Evolutionary conservation across 2,888 invertebrate genomes (phyloP).

Genomic region (Himalopsyche kuldschensis): DNA sequence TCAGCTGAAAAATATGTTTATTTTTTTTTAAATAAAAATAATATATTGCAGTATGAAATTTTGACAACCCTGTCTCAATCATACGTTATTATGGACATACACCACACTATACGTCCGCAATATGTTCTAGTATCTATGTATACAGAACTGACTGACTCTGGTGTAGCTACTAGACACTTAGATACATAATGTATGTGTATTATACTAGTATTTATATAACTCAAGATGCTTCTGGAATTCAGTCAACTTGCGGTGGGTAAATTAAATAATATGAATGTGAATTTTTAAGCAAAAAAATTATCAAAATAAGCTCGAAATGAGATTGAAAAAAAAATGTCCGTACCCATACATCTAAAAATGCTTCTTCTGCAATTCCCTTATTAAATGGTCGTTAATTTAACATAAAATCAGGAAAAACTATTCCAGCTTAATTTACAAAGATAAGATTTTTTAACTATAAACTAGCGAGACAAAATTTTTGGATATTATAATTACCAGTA

Average conservation of each 20-base stretch:
- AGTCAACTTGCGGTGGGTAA: neutral
- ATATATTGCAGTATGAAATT: neutral
- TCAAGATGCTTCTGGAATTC: neutral
- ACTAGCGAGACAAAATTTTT: too few species aligned
- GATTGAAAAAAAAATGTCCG: neutral
- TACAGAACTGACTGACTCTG: neutral
- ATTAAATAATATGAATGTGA: neutral
- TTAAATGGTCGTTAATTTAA: too few species aligned
- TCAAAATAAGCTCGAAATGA: neutral
- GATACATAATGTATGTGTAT: neutral
- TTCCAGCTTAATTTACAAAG: too few species aligned
- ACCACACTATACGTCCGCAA: constrained; percentile 2
- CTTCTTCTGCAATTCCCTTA: too few species aligned
- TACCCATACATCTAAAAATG: too few species aligned
- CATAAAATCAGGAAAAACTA: too few species aligned
- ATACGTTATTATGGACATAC: neutral
- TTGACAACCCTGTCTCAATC: neutral
- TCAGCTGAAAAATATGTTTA: too few species aligned
- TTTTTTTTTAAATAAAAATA: neutral
- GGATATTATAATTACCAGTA: too few species aligned
- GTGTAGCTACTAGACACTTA: neutral
- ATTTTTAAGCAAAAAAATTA: neutral
- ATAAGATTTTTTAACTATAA: too few species aligned
- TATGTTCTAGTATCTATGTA: neutral
- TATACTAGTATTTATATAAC: neutral